Evolutionary conservation across 2,797 vertebrate species (phyloP), one percentile per base, ranked within the genome.

Genomic region (Echiichthys vipera): DNA sequence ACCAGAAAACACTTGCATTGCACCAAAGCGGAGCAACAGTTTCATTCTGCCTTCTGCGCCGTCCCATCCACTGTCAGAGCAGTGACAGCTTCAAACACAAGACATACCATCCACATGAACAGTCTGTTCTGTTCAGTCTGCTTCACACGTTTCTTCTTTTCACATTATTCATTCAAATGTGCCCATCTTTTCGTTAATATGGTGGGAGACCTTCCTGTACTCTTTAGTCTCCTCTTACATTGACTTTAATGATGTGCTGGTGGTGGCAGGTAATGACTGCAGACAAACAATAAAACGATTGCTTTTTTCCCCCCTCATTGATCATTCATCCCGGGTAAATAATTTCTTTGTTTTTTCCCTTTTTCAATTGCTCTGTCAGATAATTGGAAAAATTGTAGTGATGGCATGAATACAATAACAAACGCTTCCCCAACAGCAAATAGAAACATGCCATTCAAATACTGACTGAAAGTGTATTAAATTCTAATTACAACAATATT

Each of bases 141-240:
- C 69, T 32, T 61, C 67, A 49, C 22, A 64, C 65, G 32, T 65
- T 79, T 74, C 47, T 56, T 45, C 37, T 61, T 50, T 73, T 64
- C 74, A 70, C 65, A 84, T 82, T 66, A 77, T 71, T 79, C 56
- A 87, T 81, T 83, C n/a, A 65, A 69, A 84, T 74, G 68, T 65
- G 34, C 61, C 81, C 69, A 45, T 84, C 45, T 71, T 25, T 57
- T 69, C 53, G 81, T 79, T 56, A 70, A 63, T 75, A 77, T 66
- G 22, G 47, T 34, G 47, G 47, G 53, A 58, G 65, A 77, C 63
- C 45, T 75, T 74, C 34, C 29, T 27, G 3, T 45, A 34, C 67
- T 78, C 63, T 65, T 78, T 55, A 47, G 76, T 73, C n/a, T 43
- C 37, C 18, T 74, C 61, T 71, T 34, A 29, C 11, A 3, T 24